Conservation (phyloP, 2,797 vertebrate genomes). For the Nannoperca obscura region DNA sequence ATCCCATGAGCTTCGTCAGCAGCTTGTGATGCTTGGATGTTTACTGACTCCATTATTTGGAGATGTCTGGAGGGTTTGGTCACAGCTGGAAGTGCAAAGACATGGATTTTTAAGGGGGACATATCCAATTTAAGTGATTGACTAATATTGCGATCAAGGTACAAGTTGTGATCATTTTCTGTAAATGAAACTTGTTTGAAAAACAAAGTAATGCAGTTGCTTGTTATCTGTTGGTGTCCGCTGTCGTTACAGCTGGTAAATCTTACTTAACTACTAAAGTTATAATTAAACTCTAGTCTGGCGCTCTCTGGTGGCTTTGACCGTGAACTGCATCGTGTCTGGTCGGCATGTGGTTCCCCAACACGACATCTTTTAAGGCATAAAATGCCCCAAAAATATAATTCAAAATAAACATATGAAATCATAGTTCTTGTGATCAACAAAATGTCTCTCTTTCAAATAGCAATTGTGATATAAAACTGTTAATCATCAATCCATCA, state of each 20-base stretch:
- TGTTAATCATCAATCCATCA: background rate
- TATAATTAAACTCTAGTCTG: background rate
- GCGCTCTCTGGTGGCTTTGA: background rate
- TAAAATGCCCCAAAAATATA: background rate
- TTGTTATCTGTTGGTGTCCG: too few relatives aligned
- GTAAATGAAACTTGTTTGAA: background rate
- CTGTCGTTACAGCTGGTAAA: background rate
- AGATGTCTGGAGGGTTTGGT: too few relatives aligned
- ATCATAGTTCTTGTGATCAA: background rate
- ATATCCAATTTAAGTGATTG: background rate
- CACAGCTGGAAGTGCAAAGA: too few relatives aligned
- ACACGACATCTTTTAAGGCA: background rate
- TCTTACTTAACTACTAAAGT: background rate
- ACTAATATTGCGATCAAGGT: background rate
- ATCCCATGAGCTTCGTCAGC: too few relatives aligned
- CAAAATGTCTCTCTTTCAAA: too few relatives aligned
- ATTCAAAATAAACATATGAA: background rate
- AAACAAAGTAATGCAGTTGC: too few relatives aligned
- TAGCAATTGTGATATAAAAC: background rate
- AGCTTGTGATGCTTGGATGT: too few relatives aligned
- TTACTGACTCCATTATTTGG: too few relatives aligned
- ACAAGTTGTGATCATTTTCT: background rate
- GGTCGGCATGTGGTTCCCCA: background rate
- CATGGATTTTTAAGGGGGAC: too few relatives aligned
- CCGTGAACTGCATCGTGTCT: background rate